Percentiles rank a stretch among this genome's conserved stretches.
Conservation (phyloP, 2,797 vertebrate species). For the Acrossocheilus fasciatus region DNA sequence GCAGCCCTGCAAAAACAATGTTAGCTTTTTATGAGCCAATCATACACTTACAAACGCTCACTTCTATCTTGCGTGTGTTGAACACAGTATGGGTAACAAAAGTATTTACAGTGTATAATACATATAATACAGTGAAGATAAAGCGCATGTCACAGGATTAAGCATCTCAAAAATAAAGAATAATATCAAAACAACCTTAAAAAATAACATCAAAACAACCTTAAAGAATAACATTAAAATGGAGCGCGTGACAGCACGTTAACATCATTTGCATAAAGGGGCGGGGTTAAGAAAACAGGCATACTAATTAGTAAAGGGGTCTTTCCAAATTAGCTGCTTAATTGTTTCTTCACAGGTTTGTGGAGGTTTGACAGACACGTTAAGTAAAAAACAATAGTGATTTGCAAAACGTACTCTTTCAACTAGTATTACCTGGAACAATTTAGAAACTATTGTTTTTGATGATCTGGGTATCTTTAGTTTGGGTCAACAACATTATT, state of each 20-base stretch:
- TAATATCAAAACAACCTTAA: background rate
- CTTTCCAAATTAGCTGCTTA: background rate
- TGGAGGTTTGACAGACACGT: background rate
- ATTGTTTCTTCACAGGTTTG: background rate
- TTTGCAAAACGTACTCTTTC: background rate
- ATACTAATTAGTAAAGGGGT: background rate
- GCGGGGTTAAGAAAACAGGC: background rate
- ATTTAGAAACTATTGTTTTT: background rate
- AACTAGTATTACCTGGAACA: background rate
- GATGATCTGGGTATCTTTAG: background rate
- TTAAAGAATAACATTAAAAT: background rate
- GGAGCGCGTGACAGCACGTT: no score
- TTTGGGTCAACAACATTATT: background rate
- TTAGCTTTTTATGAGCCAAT: background rate
- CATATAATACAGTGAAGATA: background rate
- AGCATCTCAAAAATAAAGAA: background rate
- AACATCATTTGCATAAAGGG: background rate
- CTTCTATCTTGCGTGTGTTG: background rate
- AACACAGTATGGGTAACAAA: background rate
- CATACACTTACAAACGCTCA: background rate
- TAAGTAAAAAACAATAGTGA: background rate
- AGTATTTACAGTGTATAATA: background rate
- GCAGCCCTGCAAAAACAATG: slow-evolving; percentile 3
- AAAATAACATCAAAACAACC: background rate
- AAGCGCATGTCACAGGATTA: background rate